Percentiles rank a stretch among this genome's conserved stretches.
Conservation (phyloP, 2,797 vertebrate genomes). For the Tinamus major region DNA sequence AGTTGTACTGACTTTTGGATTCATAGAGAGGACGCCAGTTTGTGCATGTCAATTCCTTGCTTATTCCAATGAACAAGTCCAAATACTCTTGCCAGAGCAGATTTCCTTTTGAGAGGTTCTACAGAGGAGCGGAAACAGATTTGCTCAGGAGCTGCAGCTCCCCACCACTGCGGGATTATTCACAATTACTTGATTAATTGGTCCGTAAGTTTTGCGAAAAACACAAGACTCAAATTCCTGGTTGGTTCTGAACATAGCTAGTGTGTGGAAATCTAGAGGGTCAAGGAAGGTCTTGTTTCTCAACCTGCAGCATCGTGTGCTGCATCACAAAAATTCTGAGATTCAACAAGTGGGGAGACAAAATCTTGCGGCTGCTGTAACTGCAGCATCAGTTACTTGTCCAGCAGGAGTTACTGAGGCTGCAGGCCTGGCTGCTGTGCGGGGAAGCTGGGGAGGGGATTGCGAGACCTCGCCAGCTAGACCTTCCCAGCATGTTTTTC, state of each 20-base stretch:
- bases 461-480: neutral
- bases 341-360: neutral
- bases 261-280: neutral
- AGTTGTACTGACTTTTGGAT: neutral
- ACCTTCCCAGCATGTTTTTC: neutral
- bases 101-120: neutral
- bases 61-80: neutral
- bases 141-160: neutral
- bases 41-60: neutral
- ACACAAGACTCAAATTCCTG: neutral
- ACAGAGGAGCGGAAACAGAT: neutral
- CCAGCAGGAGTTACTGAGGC: neutral
- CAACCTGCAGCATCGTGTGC: neutral
- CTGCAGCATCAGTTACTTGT: neutral
- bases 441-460: neutral
- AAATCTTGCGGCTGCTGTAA: neutral
- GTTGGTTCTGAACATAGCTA: neutral
- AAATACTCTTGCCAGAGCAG: neutral
- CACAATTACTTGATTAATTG: neutral
- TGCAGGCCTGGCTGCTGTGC: neutral
- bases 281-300: neutral
- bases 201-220: neutral
- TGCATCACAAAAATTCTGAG: neutral
- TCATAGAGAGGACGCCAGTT: neutral
- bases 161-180: neutral